Evolutionary conservation across 2,888 invertebrate genomes (phyloP).

Genomic region (Beris morrisii): DNA sequence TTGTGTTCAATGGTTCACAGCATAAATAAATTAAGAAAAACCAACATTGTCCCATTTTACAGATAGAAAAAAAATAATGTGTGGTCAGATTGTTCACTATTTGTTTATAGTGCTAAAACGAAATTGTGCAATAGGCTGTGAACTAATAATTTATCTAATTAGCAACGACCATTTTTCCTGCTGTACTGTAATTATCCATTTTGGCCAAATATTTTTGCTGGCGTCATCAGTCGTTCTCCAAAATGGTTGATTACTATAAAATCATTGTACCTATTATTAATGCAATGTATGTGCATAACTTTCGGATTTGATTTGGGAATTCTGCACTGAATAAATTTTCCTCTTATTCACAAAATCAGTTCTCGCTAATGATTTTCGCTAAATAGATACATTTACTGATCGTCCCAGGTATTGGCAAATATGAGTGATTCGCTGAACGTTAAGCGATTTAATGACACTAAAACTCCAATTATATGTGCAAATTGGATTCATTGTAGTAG

Average conservation of each 20-base stretch:
- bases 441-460: not conserved
- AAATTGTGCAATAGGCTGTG: conserved; percentile 5
- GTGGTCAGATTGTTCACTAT: not conserved
- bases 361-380: not conserved
- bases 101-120: not conserved
- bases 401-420: too few relatives aligned
- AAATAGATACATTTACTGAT: not conserved
- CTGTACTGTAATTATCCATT: not conserved
- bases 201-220: not conserved
- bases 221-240: not conserved
- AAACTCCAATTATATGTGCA: conserved; percentile 3
- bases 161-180: not conserved
- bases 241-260: too few relatives aligned
- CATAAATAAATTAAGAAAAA: too few relatives aligned
- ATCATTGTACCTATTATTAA: too few relatives aligned
- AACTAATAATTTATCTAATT: conserved; percentile 22
- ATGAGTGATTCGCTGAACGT: too few relatives aligned
- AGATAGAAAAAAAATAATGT: too few relatives aligned
- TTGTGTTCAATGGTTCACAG: too few relatives aligned
- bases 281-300: too few relatives aligned
- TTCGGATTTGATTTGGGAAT: too few relatives aligned
- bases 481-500: not conserved
- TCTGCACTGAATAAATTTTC: too few relatives aligned
- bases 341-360: not conserved
- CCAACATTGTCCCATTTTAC: too few relatives aligned